phyloP scores from a whole-genome alignment of 2,888 invertebrate species.

The Synergus itoensis region DNA sequence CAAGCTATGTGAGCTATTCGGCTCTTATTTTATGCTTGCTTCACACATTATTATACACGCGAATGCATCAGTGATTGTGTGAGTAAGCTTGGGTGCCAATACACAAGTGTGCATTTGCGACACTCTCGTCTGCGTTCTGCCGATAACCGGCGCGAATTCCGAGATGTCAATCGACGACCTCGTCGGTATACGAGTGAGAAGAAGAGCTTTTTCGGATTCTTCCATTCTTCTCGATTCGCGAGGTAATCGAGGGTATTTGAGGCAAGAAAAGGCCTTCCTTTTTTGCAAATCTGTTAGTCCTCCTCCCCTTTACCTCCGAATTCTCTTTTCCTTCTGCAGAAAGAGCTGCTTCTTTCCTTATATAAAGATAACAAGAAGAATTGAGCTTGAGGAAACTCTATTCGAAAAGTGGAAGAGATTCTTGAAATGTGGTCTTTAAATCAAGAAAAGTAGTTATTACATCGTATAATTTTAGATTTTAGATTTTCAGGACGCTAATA shows the following conservation, averaged over 20 bases:
- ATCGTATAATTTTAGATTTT: too few species aligned
- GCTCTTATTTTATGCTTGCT: slow-evolving; percentile 63
- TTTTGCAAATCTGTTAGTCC: slow-evolving; percentile 1
- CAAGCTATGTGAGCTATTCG: slow-evolving; percentile 72
- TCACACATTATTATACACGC: slow-evolving; percentile 45
- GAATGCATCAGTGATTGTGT: slow-evolving; percentile 40
- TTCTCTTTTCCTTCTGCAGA: neutral
- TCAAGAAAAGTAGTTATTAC: neutral
- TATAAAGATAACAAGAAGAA: neutral
- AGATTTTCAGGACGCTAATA: neutral
- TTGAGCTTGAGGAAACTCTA: neutral
- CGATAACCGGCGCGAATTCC: slow-evolving; percentile 60
- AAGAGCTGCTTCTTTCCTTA: neutral
- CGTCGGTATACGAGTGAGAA: slow-evolving; percentile 10
- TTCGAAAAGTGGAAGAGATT: neutral
- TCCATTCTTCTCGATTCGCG: slow-evolving; percentile 35
- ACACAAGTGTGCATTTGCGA: slow-evolving; percentile 12
- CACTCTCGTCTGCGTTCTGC: slow-evolving; percentile 44
- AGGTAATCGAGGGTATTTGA: slow-evolving; percentile 19
- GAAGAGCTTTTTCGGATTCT: slow-evolving; percentile 42
- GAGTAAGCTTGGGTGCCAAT: slow-evolving; percentile 44
- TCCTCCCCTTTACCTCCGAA: neutral
- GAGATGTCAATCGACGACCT: slow-evolving; percentile 63
- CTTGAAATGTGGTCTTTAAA: neutral
- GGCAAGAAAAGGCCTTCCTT: slow-evolving; percentile 5